A percentile compares a stretch with the other conserved stretches of the same genome.
These are phyloP conservation scores for Okapia johnstoni DNA, from an alignment of 2,113 vertebrate genomes.

Conservation along the genomic window DNA sequence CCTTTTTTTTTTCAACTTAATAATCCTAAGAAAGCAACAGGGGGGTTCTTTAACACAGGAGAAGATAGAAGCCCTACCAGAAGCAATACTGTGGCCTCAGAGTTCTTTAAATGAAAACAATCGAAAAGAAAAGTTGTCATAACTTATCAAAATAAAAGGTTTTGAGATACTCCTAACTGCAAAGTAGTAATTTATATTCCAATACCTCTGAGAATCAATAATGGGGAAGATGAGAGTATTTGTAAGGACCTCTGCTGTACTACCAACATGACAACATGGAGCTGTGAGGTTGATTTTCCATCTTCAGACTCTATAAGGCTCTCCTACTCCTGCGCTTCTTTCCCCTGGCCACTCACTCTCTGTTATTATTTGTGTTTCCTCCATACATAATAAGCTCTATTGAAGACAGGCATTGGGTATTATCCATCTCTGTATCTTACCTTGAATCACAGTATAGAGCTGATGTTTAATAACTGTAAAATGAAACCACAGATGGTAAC, in stretches of 20 bases:
- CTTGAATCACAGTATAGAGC: background rate
- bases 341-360: background rate
- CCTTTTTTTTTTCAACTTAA: background rate
- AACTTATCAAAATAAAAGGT: background rate
- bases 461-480: background rate
- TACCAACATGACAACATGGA: background rate
- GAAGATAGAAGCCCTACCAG: background rate
- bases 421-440: background rate
- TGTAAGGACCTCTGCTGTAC: background rate
- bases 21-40: slow-evolving; percentile 2
- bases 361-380: background rate
- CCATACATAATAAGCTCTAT: background rate
- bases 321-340: background rate
- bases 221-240: background rate
- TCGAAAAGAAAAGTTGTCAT: background rate
- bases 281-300: background rate
- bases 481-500: background rate
- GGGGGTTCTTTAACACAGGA: background rate
- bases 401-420: background rate
- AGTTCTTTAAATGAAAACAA: background rate
- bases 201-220: background rate
- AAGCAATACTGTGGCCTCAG: background rate
- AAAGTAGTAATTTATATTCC: background rate
- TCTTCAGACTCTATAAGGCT: background rate
- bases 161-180: background rate